Conservation (phyloP, 2,113 vertebrate genomes). For the Burhinus bistriatus region DNA sequence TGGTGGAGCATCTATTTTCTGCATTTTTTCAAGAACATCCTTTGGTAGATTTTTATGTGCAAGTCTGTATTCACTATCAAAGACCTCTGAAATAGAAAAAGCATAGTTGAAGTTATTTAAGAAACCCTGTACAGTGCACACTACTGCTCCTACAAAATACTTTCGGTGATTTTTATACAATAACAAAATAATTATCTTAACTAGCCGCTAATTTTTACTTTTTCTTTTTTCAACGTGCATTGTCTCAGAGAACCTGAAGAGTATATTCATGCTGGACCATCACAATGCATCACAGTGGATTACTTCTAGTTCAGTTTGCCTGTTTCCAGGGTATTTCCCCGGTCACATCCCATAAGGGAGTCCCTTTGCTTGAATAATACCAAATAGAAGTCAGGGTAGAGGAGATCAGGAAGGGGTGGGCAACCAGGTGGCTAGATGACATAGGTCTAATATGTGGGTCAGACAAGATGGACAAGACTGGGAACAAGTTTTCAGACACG, state of each 20-base stretch:
- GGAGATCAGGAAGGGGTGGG: not conserved
- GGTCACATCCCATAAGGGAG: not conserved
- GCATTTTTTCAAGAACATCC: constrained; percentile 83
- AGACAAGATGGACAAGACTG: not conserved
- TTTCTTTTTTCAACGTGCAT: not conserved
- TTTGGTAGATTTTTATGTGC: constrained; percentile 82
- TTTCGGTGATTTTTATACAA: not conserved
- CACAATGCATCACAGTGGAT: not conserved
- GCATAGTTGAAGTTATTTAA: not conserved
- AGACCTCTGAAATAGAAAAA: constrained; percentile 85
- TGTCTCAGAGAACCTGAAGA: not conserved
- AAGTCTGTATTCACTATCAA: constrained; percentile 88
- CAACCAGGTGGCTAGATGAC: not conserved
- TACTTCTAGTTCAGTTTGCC: not conserved
- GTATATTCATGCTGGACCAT: not conserved
- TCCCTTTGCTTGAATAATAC: not conserved
- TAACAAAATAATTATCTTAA: not conserved
- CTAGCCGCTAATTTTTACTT: accelerated
- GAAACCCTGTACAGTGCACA: not conserved
- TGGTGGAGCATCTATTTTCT: constrained; percentile 85
- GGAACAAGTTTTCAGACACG: not conserved
- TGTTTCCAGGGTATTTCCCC: not conserved
- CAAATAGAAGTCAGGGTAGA: not conserved
- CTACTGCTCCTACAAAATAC: not conserved
- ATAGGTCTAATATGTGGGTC: accelerated